A percentile compares a stretch with the other conserved stretches of the same genome.
Conservation (phyloP, 1,140 invertebrate genomes). For the Chrysomallon squamiferum region DNA sequence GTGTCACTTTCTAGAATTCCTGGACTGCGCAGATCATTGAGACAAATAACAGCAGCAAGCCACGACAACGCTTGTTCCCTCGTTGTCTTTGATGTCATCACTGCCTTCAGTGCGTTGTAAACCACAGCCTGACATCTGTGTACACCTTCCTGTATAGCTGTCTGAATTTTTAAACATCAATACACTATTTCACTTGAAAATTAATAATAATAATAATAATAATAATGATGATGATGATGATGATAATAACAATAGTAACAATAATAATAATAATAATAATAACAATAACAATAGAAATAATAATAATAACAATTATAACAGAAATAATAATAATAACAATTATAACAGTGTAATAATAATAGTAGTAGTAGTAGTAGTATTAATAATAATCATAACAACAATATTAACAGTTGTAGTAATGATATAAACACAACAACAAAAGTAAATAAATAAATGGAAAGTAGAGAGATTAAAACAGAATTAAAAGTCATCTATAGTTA, state of each 20-base stretch:
- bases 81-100: slow-evolving; percentile 14
- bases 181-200: not conserved
- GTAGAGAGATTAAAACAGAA: too few species aligned
- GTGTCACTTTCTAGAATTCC: slow-evolving; percentile 8
- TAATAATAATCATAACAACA: too few species aligned
- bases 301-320: too few species aligned
- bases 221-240: not conserved
- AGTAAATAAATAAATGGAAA: too few species aligned
- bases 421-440: too few species aligned
- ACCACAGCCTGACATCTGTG: slow-evolving; percentile 12
- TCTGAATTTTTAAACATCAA: slow-evolving; percentile 15
- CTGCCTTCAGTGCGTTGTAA: slow-evolving; percentile 10
- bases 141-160: slow-evolving; percentile 14
- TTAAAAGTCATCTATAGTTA: too few species aligned
- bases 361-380: too few species aligned
- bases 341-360: too few species aligned
- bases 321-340: too few species aligned
- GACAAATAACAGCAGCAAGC: slow-evolving; percentile 18
- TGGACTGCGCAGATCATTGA: slow-evolving; percentile 21
- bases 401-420: too few species aligned
- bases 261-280: not conserved
- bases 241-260: not conserved
- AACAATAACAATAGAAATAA: too few species aligned
- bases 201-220: not conserved
- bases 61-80: slow-evolving; percentile 19